phyloP scores from a whole-genome alignment of 1,140 invertebrate genomes.

The Euschistus heros region DNA sequence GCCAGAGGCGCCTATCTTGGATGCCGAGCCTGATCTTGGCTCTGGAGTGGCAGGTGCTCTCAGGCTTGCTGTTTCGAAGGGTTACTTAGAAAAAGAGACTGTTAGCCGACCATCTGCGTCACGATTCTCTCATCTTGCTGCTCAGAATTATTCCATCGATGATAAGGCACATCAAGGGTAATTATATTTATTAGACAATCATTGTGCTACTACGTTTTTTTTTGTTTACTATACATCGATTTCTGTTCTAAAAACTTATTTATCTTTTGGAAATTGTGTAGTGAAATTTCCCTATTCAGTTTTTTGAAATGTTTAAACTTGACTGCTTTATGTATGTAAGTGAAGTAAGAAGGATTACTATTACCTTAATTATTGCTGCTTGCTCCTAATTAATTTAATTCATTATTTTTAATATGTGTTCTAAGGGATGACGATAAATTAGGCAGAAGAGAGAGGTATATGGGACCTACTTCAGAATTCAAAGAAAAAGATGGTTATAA shows the following conservation, averaged over 20 bases:
- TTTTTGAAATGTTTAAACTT: too few species aligned
- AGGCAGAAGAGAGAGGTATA: slow-evolving; percentile 63
- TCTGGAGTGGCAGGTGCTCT: slow-evolving; percentile 85
- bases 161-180: slow-evolving; percentile 78
- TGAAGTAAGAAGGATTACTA: not conserved
- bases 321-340: not conserved
- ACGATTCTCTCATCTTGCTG: slow-evolving; percentile 67
- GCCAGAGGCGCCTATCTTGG: slow-evolving; percentile 65
- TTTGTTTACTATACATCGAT: too few species aligned
- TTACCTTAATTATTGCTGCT: too few species aligned
- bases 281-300: too few species aligned
- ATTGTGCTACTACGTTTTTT: not conserved
- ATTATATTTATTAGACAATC: slow-evolving; percentile 31
- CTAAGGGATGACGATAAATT: slow-evolving; percentile 74
- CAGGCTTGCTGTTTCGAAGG: slow-evolving; percentile 87
- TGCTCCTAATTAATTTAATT: not conserved
- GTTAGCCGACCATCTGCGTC: slow-evolving; percentile 56
- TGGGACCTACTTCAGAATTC: slow-evolving; percentile 82
- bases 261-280: too few species aligned
- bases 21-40: slow-evolving; percentile 90
- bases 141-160: slow-evolving; percentile 92
- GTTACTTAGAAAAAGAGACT: slow-evolving; percentile 80
- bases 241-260: too few species aligned
- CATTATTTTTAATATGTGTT: slow-evolving; percentile 11
- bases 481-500: slow-evolving; percentile 88